Percentiles rank a stretch among this genome's conserved stretches.
Evolutionary conservation across 1,140 invertebrate species (phyloP).

Genomic region (Ridgeia piscesae): DNA sequence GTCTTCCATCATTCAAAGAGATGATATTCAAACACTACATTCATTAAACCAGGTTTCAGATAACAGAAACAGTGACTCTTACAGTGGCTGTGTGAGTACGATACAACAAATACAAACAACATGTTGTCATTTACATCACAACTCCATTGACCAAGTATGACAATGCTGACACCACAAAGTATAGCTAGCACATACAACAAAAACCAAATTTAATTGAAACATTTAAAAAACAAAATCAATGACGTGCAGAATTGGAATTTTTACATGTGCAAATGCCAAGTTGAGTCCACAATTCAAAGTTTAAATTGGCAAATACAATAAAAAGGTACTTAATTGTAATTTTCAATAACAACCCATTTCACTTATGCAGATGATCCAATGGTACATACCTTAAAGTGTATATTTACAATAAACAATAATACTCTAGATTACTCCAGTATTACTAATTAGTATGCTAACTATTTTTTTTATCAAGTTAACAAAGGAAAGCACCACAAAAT

Average conservation of each 20-base stretch:
- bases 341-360: too few species aligned
- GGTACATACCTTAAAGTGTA: too few species aligned
- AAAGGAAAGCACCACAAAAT: too few species aligned
- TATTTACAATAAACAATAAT: too few species aligned
- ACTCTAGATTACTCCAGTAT: too few species aligned
- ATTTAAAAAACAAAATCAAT: neutral
- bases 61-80: neutral
- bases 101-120: neutral
- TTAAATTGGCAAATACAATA: neutral
- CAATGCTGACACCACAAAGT: neutral
- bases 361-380: too few species aligned
- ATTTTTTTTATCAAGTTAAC: too few species aligned
- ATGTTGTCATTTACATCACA: neutral
- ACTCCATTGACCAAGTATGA: neutral
- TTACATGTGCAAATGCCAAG: neutral
- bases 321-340: too few species aligned
- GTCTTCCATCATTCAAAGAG: neutral
- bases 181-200: neutral
- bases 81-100: neutral
- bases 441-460: too few species aligned
- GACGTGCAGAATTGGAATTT: neutral
- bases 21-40: neutral
- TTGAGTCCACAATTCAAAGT: neutral
- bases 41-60: neutral
- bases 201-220: neutral